Evolutionary conservation across 2,888 invertebrate species (phyloP).

Genomic region (Bruchidius siliquastri): DNA sequence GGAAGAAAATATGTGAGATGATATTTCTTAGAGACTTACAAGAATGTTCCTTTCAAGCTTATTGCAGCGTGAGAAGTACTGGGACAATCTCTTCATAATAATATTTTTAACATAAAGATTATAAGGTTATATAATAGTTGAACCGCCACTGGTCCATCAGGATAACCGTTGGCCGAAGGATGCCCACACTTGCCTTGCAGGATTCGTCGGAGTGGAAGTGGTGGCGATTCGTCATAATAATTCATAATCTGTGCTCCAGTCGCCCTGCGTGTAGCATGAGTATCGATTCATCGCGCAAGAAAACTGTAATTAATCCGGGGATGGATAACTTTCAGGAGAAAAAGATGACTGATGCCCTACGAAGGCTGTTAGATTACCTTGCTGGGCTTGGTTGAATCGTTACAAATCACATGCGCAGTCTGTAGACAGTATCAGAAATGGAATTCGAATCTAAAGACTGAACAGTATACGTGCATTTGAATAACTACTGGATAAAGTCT

Average conservation of each 20-base stretch:
- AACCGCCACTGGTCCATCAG: background rate
- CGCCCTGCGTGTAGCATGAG: background rate
- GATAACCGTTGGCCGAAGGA: background rate
- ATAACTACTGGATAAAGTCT: too few relatives aligned
- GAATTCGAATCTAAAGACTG: too few relatives aligned
- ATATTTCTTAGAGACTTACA: too few relatives aligned
- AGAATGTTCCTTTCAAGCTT: too few relatives aligned
- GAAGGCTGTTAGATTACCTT: background rate
- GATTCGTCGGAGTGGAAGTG: background rate
- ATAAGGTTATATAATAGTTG: too few relatives aligned
- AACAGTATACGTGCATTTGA: too few relatives aligned
- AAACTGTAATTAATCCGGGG: background rate
- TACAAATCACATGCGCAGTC: background rate
- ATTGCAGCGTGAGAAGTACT: too few relatives aligned
- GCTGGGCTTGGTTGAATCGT: background rate
- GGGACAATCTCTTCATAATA: too few relatives aligned
- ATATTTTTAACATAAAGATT: too few relatives aligned
- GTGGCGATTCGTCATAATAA: background rate
- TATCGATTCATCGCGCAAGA: background rate
- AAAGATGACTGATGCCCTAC: background rate
- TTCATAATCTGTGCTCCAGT: background rate
- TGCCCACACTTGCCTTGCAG: background rate
- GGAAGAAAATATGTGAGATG: too few relatives aligned
- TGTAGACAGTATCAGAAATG: too few relatives aligned
- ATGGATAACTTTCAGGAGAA: background rate